phyloP scores from a whole-genome alignment of 2,113 vertebrate genomes.

The Prochilodus magdalenae region DNA sequence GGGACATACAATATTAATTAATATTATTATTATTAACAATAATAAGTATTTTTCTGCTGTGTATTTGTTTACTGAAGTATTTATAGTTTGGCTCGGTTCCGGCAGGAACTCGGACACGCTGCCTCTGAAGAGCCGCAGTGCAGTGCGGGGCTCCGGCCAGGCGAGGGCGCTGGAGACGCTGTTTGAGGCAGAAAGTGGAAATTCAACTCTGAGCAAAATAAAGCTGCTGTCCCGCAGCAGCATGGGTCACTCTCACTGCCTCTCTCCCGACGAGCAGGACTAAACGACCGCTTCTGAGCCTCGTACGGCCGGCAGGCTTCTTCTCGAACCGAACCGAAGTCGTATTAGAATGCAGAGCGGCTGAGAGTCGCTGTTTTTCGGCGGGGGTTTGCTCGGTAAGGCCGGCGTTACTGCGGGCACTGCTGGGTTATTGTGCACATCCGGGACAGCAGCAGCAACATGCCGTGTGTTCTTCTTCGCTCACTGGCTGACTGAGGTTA shows the following conservation, averaged over 20 bases:
- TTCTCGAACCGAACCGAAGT: background rate
- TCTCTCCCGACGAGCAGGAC: background rate
- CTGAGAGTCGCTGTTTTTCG: background rate
- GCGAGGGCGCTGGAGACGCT: constrained; percentile 8
- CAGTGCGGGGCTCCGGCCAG: background rate
- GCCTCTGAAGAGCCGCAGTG: background rate
- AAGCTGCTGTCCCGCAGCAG: constrained; percentile 4
- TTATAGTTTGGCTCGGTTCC: no score
- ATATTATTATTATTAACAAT: no score
- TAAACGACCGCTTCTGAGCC: background rate
- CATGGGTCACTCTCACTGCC: background rate
- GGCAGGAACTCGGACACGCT: no score
- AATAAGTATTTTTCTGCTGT: no score
- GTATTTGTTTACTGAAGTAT: no score
- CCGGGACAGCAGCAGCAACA: background rate
- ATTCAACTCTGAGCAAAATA: background rate
- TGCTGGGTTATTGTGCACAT: constrained; percentile 10
- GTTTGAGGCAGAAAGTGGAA: background rate
- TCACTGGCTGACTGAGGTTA: background rate
- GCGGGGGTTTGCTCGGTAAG: background rate
- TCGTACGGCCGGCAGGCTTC: background rate
- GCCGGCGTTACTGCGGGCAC: background rate
- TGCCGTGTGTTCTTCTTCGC: background rate
- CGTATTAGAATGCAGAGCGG: background rate
- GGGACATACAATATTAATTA: no score